Percentiles rank a stretch among this genome's conserved stretches.
Conservation (phyloP, 2,113 vertebrate species). For the Toxotes jaculatrix region DNA sequence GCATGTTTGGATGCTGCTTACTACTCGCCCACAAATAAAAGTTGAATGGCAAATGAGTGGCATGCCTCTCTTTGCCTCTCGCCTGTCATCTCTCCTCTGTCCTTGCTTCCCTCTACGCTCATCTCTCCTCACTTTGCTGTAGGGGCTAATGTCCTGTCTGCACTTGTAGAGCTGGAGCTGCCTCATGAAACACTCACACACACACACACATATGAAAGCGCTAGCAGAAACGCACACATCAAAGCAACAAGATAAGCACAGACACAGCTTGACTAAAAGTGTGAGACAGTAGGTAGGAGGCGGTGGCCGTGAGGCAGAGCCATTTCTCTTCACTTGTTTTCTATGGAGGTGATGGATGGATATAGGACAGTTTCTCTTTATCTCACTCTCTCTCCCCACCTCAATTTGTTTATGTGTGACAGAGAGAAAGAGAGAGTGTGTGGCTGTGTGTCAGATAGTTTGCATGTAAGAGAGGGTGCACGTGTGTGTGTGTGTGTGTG, state of each 20-base stretch:
- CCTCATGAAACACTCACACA: conserved; percentile 11
- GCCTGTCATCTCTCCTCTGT: conserved; percentile 9
- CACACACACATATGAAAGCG: not conserved
- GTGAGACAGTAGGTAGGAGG: conserved; percentile 56
- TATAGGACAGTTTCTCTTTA: conserved; percentile 18
- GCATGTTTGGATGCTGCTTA: conserved; percentile 1
- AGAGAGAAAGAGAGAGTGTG: not conserved
- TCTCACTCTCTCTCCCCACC: conserved; percentile 12
- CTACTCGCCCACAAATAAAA: conserved; percentile 19
- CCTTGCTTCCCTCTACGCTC: conserved; percentile 20
- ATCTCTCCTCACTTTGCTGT: conserved; percentile 41
- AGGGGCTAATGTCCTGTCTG: conserved; percentile 50
- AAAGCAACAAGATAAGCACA: conserved; percentile 48
- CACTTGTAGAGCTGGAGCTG: conserved; percentile 40
- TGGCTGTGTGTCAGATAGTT: conserved; percentile 23
- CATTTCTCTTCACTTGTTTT: conserved; percentile 45
- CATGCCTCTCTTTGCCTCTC: not conserved
- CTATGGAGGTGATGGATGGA: conserved; percentile 43
- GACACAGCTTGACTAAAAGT: conserved; percentile 46
- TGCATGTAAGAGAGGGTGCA: not conserved
- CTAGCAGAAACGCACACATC: conserved; percentile 45
- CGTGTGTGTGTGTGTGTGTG: not conserved
- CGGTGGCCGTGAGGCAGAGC: conserved; percentile 38
- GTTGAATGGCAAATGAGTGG: not conserved
- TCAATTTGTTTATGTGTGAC: conserved; percentile 11